Percentiles rank a stretch among this genome's conserved stretches.
Evolutionary conservation across 2,113 vertebrate genomes (phyloP).

Genomic region (Lamprotornis superbus): DNA sequence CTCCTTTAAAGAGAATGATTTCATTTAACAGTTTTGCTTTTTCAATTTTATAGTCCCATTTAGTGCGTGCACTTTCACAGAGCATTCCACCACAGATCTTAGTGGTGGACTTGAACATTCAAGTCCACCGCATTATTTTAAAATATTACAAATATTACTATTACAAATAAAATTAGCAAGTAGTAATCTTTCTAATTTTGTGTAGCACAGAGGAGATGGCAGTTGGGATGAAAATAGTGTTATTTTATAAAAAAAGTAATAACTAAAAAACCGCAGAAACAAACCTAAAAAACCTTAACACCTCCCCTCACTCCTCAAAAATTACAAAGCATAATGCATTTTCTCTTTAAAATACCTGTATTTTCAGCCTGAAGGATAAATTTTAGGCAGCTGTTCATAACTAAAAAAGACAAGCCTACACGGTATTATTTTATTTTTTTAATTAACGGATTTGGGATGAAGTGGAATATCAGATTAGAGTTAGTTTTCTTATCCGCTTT

Average conservation of each 20-base stretch:
- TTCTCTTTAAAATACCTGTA: neutral
- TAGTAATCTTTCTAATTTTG: neutral
- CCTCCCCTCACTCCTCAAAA: fast-evolving
- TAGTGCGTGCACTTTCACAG: neutral
- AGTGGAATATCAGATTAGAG: neutral
- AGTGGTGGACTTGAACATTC: neutral
- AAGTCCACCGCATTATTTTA: neutral
- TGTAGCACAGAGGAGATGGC: neutral
- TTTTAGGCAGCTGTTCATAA: neutral
- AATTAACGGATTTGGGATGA: neutral
- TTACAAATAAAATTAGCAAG: neutral
- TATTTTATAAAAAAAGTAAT: neutral
- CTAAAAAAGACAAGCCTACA: neutral
- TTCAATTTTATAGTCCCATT: neutral
- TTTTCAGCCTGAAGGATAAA: neutral
- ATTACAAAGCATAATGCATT: neutral
- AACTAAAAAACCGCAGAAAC: neutral
- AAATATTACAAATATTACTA: neutral
- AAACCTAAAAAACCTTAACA: neutral
- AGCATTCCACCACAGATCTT: neutral
- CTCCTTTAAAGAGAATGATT: slow-evolving; percentile 78
- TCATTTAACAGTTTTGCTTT: neutral
- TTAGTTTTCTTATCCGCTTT: neutral
- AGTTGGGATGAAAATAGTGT: neutral
- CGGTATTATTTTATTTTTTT: neutral